Conservation (phyloP, 2,113 vertebrate genomes). For the Heterotis niloticus region DNA sequence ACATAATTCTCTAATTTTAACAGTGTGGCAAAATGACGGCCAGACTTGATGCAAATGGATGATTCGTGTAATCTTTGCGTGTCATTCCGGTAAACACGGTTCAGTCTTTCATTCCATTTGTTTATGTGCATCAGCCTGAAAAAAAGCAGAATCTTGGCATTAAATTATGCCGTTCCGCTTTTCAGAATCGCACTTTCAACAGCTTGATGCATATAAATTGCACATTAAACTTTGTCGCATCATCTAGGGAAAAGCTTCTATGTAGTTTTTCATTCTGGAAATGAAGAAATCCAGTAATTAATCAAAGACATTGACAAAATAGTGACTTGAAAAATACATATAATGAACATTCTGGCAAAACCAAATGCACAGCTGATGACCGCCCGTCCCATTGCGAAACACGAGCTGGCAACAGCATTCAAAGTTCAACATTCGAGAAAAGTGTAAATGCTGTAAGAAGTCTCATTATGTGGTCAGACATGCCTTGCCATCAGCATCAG, state of each 20-base stretch:
- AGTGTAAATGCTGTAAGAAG: background rate
- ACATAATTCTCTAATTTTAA: no score
- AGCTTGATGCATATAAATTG: constrained; percentile 20
- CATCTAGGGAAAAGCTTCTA: background rate
- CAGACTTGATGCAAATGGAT: no score
- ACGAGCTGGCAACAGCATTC: background rate
- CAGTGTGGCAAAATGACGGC: no score
- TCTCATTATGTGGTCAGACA: background rate
- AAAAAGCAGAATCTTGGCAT: background rate
- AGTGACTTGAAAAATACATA: constrained; percentile 14
- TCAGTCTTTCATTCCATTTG: no score
- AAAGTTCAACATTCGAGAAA: background rate
- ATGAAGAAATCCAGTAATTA: background rate
- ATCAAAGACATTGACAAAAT: background rate
- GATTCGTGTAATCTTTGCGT: no score
- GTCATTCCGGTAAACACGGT: no score
- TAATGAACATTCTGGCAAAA: background rate
- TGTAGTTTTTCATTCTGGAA: background rate
- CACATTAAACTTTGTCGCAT: constrained; percentile 21
- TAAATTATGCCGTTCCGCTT: background rate
- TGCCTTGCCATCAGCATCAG: background rate
- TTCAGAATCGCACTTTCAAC: background rate
- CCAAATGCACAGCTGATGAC: background rate
- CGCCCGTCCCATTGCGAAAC: background rate
- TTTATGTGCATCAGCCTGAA: no score